phyloP scores from a whole-genome alignment of 2,888 invertebrate species.

The Desoria tigrina region DNA sequence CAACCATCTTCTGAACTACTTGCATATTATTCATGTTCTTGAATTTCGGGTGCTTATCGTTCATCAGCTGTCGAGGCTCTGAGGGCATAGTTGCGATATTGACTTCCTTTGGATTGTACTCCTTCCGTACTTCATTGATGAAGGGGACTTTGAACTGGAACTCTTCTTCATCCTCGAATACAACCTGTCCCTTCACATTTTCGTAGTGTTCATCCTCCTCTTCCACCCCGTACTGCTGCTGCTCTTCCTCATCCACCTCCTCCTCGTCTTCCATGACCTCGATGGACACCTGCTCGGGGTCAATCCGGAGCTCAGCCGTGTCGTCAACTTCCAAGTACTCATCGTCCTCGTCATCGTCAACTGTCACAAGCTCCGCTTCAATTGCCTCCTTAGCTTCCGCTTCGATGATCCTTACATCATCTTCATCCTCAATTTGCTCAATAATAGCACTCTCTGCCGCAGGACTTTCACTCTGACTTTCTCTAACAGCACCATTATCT shows the following conservation, averaged over 20 bases:
- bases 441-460: too few species aligned
- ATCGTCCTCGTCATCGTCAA: conserved; percentile 17
- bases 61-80: conserved; percentile 15
- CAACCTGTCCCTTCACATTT: neutral
- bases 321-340: conserved; percentile 13
- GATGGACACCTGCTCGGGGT: conserved; percentile 13
- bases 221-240: too few species aligned
- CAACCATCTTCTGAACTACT: conserved; percentile 38
- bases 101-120: neutral
- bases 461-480: too few species aligned
- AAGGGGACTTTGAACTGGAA: neutral
- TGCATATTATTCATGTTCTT: conserved; percentile 25
- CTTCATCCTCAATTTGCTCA: conserved; percentile 18
- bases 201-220: conserved; percentile 18
- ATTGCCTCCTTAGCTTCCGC: conserved; percentile 16
- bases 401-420: conserved; percentile 15
- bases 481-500: too few species aligned
- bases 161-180: conserved; percentile 24
- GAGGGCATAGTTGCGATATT: conserved; percentile 4
- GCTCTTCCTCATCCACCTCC: conserved; percentile 16
- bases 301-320: neutral
- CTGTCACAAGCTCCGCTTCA: conserved; percentile 9
- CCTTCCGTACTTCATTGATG: neutral
- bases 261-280: conserved; percentile 14
- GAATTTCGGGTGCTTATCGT: conserved; percentile 27